These are phyloP conservation scores for Ctenodactylus gundi DNA, from an alignment of 2,113 vertebrate genomes.

Conservation along the genomic window DNA sequence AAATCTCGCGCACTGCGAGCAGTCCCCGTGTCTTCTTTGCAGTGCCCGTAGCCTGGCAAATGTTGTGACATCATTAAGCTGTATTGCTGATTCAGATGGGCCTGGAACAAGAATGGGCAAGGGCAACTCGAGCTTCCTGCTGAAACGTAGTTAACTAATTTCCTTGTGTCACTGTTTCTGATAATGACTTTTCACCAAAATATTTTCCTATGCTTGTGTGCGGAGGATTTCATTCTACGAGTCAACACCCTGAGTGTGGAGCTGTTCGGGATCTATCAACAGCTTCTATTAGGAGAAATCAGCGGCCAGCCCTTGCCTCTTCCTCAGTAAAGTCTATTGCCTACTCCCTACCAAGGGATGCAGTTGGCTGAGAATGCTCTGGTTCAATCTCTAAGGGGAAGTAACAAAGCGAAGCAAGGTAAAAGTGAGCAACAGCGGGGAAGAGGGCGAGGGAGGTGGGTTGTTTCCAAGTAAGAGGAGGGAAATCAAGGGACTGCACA, in stretches of 20 bases:
- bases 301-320: slow-evolving; percentile 84
- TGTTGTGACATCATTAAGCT: slow-evolving; percentile 88
- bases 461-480: slow-evolving; percentile 79
- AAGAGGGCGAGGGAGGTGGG: slow-evolving; percentile 81
- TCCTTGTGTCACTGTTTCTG: slow-evolving; percentile 87
- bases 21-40: slow-evolving; percentile 84
- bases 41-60: slow-evolving; percentile 86
- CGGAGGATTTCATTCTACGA: slow-evolving; percentile 87
- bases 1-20: slow-evolving; percentile 79
- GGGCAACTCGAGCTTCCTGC: slow-evolving; percentile 84
- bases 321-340: slow-evolving; percentile 86
- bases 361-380: slow-evolving; percentile 81
- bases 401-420: slow-evolving; percentile 83
- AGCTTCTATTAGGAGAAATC: slow-evolving; percentile 87
- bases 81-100: slow-evolving; percentile 85
- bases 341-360: slow-evolving; percentile 78
- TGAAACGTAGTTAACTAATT: slow-evolving; percentile 86
- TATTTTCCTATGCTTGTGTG: slow-evolving; percentile 91
- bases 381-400: slow-evolving; percentile 81
- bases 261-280: slow-evolving; percentile 87
- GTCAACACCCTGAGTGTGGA: slow-evolving; percentile 86
- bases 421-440: slow-evolving; percentile 83
- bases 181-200: slow-evolving; percentile 93
- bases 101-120: slow-evolving; percentile 86
- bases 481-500: slow-evolving; percentile 78